Base-by-base conservation (phyloP, 1,140 invertebrate genomes). In the Drosophila bipectinata region DNA sequence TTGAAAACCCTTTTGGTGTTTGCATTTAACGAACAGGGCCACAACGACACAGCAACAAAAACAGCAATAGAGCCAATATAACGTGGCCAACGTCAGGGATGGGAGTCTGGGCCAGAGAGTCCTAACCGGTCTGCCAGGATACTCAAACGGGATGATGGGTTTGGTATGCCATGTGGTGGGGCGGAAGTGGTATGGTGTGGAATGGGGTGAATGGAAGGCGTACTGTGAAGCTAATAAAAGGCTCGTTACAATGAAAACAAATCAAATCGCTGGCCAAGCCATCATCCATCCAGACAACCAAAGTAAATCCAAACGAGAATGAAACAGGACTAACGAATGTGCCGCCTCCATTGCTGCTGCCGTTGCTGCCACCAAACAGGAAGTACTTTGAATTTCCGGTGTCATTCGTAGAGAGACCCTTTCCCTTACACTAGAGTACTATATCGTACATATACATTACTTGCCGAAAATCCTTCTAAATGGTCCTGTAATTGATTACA, bases 371-470 rank as follows among this genome's bases (percentile, higher is more conserved):
- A 57, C 59, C 83, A 83, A 88, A 79, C 79, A 88, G 83, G 83
- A 88, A 88, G 83, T 89, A 88, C 84, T 88, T 88, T 88, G 77
- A 82, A 88, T 88, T 88, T 88, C 83, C 83, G 83, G 83, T 88
- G 83, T 88, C 83, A 88, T 81, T 71, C 61, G 71, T 64, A 14
- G 34, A 34, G 48, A 44, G 44, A 52, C 59, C 45, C 32, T 21
- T 12, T 32, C 41, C 58, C 47, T 52, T 32, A 9, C 49, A 32
- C 49, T 51, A 14, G 9, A 14, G 28, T 41, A 44, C 26, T 28
- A 28, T 28, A 28, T 28, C 7, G 26, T 21, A n/a, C 47, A n/a
- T 9, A 26, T 34, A n/a, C 47, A 30, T 10, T 34, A 45, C 55
- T 24, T 26, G 74, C 49, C 59, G 26, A 39, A 67, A 37, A 37